Base-by-base conservation (phyloP, 1,140 invertebrate genomes). In the Venustaconcha ellipsiformis region DNA sequence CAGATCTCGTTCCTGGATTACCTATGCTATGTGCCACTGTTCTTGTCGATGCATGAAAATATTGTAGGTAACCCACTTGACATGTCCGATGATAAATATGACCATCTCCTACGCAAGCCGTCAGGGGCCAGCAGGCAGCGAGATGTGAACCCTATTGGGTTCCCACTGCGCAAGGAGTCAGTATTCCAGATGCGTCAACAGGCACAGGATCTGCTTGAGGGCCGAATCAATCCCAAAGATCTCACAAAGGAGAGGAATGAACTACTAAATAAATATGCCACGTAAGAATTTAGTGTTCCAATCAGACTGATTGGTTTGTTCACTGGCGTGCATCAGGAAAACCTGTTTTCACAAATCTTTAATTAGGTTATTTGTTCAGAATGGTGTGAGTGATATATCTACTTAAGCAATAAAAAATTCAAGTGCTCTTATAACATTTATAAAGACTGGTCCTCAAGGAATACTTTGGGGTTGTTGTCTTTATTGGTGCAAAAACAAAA, bases 1-100 rank as follows among this genome's bases (percentile, higher is more conserved):
- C 78, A 88, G 87, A 87, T 88, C 60, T 85, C 84, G 1, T 88
- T 88, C 78, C 80, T 88, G 57, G 87, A 88, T 75, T 88, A 87
- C 70, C 72, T 88, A 18, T 82, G 80, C 68, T 88, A 88, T 77
- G 87, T 88, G 55, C 87, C 87, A 11, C 79, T 88, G 13, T 88
- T 88, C 78, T 66, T 88, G 73, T 88, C 87, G 14, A 85, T 87
- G 82, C 87, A 88, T 72, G 87, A 88, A 67, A 85, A 84, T 65
- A 88, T 88, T 56, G 78, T 82, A 15, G 73, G 80, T 72, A 87
- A 88, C 64, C 87, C 87, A 12, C 76, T 88, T n/a, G 86, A 88
- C 71, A 87, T 87, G 84, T 80, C 82, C 5, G 74, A 84, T 70
- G 74, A 79, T 68, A 88, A 88, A 72, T 87, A 88, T 74, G 76